Evolutionary conservation across 2,797 vertebrate genomes (phyloP).

Genomic region (Pelobates cultripes): DNA sequence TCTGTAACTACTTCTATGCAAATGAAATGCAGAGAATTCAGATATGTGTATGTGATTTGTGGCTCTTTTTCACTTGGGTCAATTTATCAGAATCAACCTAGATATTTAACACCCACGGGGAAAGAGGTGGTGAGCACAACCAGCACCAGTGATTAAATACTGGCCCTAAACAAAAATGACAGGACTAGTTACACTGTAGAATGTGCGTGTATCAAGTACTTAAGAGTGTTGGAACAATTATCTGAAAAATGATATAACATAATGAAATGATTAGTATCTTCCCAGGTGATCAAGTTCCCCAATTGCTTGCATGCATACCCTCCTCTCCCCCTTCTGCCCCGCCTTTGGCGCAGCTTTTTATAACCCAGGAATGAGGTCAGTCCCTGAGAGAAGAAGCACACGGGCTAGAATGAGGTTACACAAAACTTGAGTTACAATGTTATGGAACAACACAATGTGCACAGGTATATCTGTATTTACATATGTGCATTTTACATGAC

Average conservation of each 20-base stretch:
- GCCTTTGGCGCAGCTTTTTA: slow-evolving; percentile 43
- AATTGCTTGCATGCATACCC: neutral
- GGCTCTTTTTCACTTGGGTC: neutral
- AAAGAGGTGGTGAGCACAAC: neutral
- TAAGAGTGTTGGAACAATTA: neutral
- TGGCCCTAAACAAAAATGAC: neutral
- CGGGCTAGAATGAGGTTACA: slow-evolving; percentile 40
- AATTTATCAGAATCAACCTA: neutral
- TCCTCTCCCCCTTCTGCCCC: neutral
- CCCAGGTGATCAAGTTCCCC: neutral
- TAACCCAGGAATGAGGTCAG: slow-evolving; percentile 47
- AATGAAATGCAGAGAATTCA: neutral
- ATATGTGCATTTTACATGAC: neutral
- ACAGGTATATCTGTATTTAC: neutral
- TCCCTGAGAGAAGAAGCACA: slow-evolving; percentile 15
- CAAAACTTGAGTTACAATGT: slow-evolving; percentile 6
- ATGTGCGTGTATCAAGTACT: neutral
- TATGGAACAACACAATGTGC: slow-evolving; percentile 21
- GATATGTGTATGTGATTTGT: neutral
- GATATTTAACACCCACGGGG: neutral
- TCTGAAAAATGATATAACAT: neutral
- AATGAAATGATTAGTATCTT: slow-evolving; percentile 2
- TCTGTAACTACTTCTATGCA: neutral
- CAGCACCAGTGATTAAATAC: neutral
- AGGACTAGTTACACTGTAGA: neutral